Percentiles rank a stretch among this genome's conserved stretches.
These are phyloP conservation scores for Brachypterus glaber DNA, from an alignment of 2,888 invertebrate species.

Conservation along the genomic window DNA sequence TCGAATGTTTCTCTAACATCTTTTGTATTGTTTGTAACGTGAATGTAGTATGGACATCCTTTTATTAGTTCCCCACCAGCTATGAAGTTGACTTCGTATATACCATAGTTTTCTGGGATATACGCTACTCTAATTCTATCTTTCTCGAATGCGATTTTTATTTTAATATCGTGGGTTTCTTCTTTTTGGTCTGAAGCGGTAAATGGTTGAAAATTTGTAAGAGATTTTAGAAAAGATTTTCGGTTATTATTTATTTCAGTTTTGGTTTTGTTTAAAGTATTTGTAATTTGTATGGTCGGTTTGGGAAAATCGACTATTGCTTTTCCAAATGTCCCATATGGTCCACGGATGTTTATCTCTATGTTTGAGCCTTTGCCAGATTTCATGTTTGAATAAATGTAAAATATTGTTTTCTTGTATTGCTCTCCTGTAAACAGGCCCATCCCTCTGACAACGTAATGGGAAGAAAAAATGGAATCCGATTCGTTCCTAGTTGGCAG, in stretches of 20 bases:
- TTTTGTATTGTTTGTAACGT: conserved; percentile 33
- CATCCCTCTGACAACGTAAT: conserved; percentile 52
- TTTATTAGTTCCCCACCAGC: conserved; percentile 47
- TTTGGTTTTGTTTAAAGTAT: conserved; percentile 4
- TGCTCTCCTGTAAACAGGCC: conserved; percentile 51
- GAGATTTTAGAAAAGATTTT: conserved; percentile 17
- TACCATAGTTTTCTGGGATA: conserved; percentile 44
- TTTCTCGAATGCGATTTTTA: conserved; percentile 41
- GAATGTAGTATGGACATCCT: conserved; percentile 51
- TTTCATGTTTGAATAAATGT: conserved; percentile 42
- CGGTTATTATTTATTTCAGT: conserved; percentile 16
- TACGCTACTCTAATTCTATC: conserved; percentile 48
- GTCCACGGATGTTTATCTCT: conserved; percentile 33
- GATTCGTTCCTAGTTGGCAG: conserved; percentile 21
- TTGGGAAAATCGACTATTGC: conserved; percentile 14
- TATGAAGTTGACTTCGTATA: conserved; percentile 49
- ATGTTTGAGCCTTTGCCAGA: conserved; percentile 16
- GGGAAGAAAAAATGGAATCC: conserved; percentile 32
- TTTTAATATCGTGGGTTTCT: conserved; percentile 41
- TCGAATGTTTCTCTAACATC: conserved; percentile 16
- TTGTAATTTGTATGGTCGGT: not conserved
- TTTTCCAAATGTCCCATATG: conserved; percentile 32
- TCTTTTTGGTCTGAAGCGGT: conserved; percentile 12
- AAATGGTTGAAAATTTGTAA: conserved; percentile 18
- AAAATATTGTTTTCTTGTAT: conserved; percentile 47